Conservation (phyloP, 2,113 vertebrate species). For the Empidonax alnorum region DNA sequence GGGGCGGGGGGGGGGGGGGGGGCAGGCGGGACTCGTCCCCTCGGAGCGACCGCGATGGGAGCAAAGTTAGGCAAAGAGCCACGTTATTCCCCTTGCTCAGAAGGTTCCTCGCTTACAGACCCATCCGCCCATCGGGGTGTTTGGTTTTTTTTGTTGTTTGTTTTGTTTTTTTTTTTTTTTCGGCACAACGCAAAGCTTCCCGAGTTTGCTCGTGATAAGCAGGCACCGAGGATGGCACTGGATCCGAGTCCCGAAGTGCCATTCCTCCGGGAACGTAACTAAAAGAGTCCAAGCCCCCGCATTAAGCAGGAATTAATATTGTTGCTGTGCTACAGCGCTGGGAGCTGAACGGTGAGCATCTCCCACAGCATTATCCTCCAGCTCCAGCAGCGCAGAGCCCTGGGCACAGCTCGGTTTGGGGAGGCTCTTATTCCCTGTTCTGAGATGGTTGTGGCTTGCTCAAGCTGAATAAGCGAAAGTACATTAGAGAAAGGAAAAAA, state of each 20-base stretch:
- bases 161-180: too few species aligned
- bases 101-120: neutral
- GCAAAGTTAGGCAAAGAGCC: neutral
- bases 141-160: too few species aligned
- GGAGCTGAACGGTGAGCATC: neutral
- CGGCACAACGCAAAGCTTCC: neutral
- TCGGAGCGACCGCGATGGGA: accelerated
- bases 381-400: neutral
- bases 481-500: accelerated
- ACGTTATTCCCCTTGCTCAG: accelerated
- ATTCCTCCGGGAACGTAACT: neutral
- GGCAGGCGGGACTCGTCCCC: neutral
- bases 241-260: neutral
- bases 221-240: neutral
- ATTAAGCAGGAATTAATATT: neutral
- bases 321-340: neutral
- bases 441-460: neutral
- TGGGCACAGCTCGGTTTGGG: neutral
- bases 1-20: neutral
- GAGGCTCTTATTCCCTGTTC: neutral
- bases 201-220: neutral
- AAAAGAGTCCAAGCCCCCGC: neutral
- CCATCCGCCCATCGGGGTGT: accelerated
- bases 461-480: neutral
- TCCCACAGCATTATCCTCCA: neutral